Percentiles rank a stretch among this genome's conserved stretches.
Conservation (phyloP, 2,888 invertebrate genomes). For the Dicycla oo region DNA sequence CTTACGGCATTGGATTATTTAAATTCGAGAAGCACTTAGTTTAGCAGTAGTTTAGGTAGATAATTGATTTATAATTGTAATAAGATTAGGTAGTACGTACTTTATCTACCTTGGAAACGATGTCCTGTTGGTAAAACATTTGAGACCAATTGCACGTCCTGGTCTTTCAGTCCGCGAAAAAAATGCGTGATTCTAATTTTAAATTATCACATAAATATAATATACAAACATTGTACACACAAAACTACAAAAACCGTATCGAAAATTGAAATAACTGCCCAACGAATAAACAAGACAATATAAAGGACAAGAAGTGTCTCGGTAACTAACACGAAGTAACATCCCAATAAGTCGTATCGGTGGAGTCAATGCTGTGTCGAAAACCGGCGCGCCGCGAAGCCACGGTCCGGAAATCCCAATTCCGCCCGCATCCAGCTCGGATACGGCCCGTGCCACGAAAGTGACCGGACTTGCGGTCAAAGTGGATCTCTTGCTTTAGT, state of each 20-base stretch:
- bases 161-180: too few relatives aligned
- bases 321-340: neutral
- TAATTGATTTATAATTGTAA: neutral
- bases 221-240: neutral
- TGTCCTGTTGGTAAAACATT: neutral
- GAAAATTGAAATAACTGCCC: neutral
- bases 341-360: constrained; percentile 25
- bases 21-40: neutral
- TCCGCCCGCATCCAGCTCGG: constrained; percentile 46
- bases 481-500: constrained; percentile 6
- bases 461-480: constrained; percentile 34
- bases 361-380: constrained; percentile 43
- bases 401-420: constrained; percentile 64
- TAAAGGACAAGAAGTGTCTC: constrained; percentile 3
- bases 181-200: too few relatives aligned
- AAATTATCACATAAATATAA: neutral
- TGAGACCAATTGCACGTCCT: too few relatives aligned
- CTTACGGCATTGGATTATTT: neutral
- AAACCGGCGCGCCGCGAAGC: constrained; percentile 46
- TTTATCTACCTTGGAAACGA: neutral
- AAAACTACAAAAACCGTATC: neutral
- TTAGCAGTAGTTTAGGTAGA: too few relatives aligned
- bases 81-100: neutral
- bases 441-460: constrained; percentile 33
- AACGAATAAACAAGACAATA: constrained; percentile 8